Conservation (phyloP, 2,797 vertebrate genomes). For the Etheostoma nigrum region DNA sequence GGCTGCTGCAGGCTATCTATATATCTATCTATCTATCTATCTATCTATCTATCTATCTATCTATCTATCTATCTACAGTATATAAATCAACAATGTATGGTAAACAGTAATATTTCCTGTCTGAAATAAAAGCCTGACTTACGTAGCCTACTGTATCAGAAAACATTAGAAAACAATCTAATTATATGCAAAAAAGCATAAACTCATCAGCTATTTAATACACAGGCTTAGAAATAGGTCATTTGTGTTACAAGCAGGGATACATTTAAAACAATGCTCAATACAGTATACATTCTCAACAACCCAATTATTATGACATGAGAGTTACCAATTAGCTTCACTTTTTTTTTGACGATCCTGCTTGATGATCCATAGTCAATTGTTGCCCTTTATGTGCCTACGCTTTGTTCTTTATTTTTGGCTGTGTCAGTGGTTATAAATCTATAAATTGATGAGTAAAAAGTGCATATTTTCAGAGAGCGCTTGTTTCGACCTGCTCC, state of each 20-base stretch:
- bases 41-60: not conserved
- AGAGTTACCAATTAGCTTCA: not conserved
- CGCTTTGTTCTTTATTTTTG: not conserved
- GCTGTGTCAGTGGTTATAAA: not conserved
- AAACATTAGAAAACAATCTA: not conserved
- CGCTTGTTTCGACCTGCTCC: conserved; percentile 53
- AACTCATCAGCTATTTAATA: not conserved
- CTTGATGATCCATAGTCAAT: not conserved
- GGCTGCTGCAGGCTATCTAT: not conserved
- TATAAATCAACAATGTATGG: not conserved
- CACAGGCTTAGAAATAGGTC: not conserved
- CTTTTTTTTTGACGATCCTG: not conserved
- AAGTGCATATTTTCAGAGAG: conserved; percentile 28
- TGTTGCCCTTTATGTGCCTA: not conserved
- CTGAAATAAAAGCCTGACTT: not conserved
- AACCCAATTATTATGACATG: not conserved
- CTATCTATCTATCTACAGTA: not conserved
- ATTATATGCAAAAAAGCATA: conserved; percentile 4
- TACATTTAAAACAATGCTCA: not conserved
- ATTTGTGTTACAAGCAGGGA: not conserved
- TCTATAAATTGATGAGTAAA: not conserved
- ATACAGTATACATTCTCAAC: too few species aligned
- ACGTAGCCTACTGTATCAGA: not conserved
- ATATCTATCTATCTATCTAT: not conserved
- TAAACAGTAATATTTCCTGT: not conserved